Conservation (phyloP, 1,140 invertebrate species). For the Drosophila orena region DNA sequence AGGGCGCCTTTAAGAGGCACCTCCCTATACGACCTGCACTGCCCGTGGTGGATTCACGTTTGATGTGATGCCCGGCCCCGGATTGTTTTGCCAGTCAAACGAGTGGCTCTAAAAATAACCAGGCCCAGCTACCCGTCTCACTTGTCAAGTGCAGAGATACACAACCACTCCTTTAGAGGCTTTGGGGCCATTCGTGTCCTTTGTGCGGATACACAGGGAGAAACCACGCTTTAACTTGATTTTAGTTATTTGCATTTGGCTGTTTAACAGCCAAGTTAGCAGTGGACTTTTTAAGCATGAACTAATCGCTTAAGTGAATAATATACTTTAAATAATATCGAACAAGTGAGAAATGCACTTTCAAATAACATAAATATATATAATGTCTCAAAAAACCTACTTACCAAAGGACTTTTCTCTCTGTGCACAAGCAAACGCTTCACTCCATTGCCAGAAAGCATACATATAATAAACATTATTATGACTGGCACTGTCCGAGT, state of each 20-base stretch:
- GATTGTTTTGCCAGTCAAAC: conserved; percentile 42
- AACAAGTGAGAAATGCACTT: no score
- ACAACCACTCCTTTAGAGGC: conserved; percentile 22
- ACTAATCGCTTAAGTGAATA: no score
- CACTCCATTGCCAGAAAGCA: conserved; percentile 62
- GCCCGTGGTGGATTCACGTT: conserved; percentile 33
- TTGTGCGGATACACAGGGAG: conserved; percentile 19
- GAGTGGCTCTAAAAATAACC: conserved; percentile 48
- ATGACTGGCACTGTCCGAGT: conserved; percentile 58
- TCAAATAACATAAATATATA: no score
- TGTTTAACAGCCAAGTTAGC: no score
- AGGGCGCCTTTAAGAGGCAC: conserved; percentile 23
- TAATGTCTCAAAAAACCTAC: neutral
- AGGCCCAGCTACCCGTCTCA: conserved; percentile 49
- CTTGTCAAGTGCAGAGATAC: conserved; percentile 58
- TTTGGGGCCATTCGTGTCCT: conserved; percentile 29
- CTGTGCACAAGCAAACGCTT: conserved; percentile 34
- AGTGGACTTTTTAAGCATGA: no score
- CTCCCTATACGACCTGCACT: neutral
- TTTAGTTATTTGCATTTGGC: no score
- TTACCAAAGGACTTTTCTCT: neutral
- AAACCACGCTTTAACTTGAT: neutral
- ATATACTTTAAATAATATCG: no score
- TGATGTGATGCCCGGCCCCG: conserved; percentile 26
- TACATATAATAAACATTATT: conserved; percentile 79